Base-by-base conservation (phyloP, 2,797 vertebrate species). In the Urophycis tenuis region DNA sequence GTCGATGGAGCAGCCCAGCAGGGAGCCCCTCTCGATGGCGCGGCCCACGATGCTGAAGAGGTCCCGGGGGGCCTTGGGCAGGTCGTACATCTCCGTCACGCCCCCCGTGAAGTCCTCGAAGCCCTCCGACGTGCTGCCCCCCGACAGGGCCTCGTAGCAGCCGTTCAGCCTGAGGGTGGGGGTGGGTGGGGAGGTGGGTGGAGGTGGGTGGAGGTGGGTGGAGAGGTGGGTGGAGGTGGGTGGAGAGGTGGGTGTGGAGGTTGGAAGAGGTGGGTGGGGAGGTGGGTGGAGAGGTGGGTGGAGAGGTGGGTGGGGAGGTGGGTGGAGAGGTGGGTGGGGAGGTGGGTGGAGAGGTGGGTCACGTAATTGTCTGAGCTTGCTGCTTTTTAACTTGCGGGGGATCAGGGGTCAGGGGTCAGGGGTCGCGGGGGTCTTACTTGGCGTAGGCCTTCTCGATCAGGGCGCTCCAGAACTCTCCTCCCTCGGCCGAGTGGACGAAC, bases 401-500 rank as follows among this genome's bases (percentile, higher is more conserved):
- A 39, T 1, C 36, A 34, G 5, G 17, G 17, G 17, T 4, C 10
- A 10, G 53, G 17, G 53, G 53, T 5, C 3, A 19, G 15, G 53
- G 53, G 17, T 22, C 17, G 53, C 36, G 36, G 3, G 45, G 45
- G 45, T 53, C 95, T 94, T 91, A 99, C 97, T 99, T 99, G 87
- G 97, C 96, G 0, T 99, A 99, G 35, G 97, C 97, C 80, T 99
- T 99, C 88, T 99, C 97, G 90, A 99, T 83, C 84, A 99, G 93
- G 0, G 96, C 97, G 0, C 96, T 97, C 97, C 97, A 99, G 92
- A 98, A 99, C 90, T 99, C 97, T 0, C 83, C 92, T 3, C 96
- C 95, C 78, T 99, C 95, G 0, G 85, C 95, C 0, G 97, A 99
- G 85, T 98, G 97, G 76, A 99, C 96, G 0, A 99, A 99, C 77